These are phyloP conservation scores for Carterocephalus palaemon DNA, from an alignment of 2,888 invertebrate genomes.

Conservation along the genomic window DNA sequence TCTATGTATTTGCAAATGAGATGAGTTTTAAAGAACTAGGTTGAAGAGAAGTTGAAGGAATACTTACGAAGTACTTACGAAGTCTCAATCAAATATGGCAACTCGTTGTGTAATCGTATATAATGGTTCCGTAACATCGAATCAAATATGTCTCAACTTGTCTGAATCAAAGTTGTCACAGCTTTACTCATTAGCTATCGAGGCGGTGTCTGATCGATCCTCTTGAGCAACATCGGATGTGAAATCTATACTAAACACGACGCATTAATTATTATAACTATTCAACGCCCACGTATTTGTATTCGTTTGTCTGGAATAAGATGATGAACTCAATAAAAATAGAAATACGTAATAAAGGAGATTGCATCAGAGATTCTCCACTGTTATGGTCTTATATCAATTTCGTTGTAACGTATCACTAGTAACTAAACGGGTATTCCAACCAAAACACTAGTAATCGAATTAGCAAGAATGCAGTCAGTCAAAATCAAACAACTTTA, in stretches of 20 bases:
- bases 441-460: constrained; percentile 7
- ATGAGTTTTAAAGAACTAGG: no score
- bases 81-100: no score
- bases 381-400: no score
- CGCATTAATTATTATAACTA: constrained; percentile 25
- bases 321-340: constrained; percentile 4
- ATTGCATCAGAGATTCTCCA: no score
- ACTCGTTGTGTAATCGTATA: no score
- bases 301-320: constrained; percentile 14
- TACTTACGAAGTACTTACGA: no score
- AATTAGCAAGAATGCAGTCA: constrained; percentile 14
- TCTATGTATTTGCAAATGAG: no score
- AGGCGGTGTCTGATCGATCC: constrained; percentile 8
- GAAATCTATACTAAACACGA: constrained; percentile 24
- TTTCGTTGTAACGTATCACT: no score
- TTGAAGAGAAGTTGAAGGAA: no score
- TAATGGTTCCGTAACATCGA: no score
- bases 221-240: constrained; percentile 24
- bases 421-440: no score
- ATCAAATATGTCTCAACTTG: not conserved
- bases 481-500: constrained; percentile 14
- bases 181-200: constrained; percentile 13
- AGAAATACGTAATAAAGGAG: no score
- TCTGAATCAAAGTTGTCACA: constrained; percentile 11
- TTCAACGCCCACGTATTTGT: constrained; percentile 21